Evolutionary conservation across 2,888 invertebrate genomes (phyloP), one percentile per base, ranked within the genome.

Genomic region (Cosmorhoe ocellata): DNA sequence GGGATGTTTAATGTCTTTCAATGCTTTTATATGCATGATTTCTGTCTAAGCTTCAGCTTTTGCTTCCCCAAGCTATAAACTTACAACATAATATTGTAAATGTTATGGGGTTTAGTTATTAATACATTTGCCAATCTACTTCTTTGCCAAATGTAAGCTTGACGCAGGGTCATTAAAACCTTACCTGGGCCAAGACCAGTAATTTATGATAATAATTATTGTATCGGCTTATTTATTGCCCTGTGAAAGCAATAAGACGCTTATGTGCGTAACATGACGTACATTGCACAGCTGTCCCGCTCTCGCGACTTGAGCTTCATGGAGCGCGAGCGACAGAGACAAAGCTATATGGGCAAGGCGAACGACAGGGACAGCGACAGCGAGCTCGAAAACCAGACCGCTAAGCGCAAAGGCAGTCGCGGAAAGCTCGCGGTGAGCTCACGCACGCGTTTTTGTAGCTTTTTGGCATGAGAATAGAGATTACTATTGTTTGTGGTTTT

Each of bases 341-440:
- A 88, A 79, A 85, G 80, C 81, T 91, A 90, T 86, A 88, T 89
- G 71, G 81, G 79, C 69, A 91, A 91, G 87, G 84, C 80, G 78
- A 81, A 84, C 77, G 90, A 91, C 75, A 83, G 90, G 67, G 95
- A 97, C 75, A 97, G 97, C 82, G 98, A 98, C 91, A 97, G 97
- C 80, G 98, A 98, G 85, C 94, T 93, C 83, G 91, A 93, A 87
- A 83, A 81, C 84, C 79, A 86, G 59, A 68, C 82, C 64, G 76
- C 83, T 68, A 91, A 91, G 69, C 84, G 90, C 78, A 91, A 91
- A 76, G 86, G 83, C 69, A 93, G 93, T 70, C 92, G 95, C 63
- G 92, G 93, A 64, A 95, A 95, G 86, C 92, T 94, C 71, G 94
- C 95, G 70, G 93, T 92, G 74, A 93, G 95, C 84, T 73, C 93